phyloP scores from a whole-genome alignment of 2,113 vertebrate genomes.

The Chelonoidis abingdonii region DNA sequence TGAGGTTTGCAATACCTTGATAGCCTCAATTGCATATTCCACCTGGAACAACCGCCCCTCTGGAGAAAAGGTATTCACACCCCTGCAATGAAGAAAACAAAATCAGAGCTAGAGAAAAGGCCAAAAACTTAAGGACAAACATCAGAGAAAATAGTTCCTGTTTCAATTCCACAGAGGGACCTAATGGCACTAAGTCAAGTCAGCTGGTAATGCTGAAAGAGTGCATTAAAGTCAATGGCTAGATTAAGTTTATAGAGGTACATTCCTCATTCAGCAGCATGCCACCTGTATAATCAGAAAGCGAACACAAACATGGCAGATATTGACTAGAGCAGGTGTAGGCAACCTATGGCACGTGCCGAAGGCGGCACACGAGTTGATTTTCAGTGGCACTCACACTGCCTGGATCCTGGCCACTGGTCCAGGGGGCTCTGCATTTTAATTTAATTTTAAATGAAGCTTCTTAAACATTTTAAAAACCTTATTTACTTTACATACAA shows the following conservation, averaged over 20 bases:
- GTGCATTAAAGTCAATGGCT: neutral
- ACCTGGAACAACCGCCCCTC: slow-evolving; percentile 98
- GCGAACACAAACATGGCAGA: rapidly evolving
- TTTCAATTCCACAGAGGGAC: rapidly evolving
- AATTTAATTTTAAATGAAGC: too few species aligned
- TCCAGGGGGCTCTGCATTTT: too few species aligned
- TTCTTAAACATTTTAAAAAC: too few species aligned
- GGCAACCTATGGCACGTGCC: too few species aligned
- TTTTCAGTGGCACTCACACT: too few species aligned
- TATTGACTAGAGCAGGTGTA: neutral
- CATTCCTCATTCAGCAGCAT: neutral
- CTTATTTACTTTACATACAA: too few species aligned
- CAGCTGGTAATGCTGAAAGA: rapidly evolving
- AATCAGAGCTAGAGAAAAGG: neutral
- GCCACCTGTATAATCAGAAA: neutral
- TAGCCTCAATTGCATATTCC: slow-evolving; percentile 99
- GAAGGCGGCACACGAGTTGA: too few species aligned
- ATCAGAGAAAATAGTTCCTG: neutral
- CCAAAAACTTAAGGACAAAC: neutral
- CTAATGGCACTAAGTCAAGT: rapidly evolving
- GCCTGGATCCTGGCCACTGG: too few species aligned
- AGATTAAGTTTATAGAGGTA: rapidly evolving
- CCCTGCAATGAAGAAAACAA: slow-evolving; percentile 80
- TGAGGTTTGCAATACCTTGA: slow-evolving; percentile 85
- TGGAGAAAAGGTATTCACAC: slow-evolving; percentile 99